Evolutionary conservation across 30 jellyfish, hydroid and myxozoan species (phyloP), one percentile per base, ranked within the genome.

Genomic region (Chrysaora quinquecirrha): DNA sequence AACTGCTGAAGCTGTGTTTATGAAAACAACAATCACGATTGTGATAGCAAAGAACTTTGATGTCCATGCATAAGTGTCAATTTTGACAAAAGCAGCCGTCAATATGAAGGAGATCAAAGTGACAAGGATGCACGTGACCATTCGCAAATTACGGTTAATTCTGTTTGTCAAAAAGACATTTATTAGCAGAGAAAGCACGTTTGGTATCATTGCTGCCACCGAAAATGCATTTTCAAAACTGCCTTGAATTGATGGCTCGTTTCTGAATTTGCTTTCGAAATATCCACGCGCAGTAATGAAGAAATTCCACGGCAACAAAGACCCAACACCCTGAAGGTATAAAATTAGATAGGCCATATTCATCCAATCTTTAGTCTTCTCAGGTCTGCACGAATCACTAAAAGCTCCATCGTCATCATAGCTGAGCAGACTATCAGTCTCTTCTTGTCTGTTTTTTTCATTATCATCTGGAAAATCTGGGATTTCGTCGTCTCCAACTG

Each of bases 291-390:
- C 99, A 25, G 99, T 95, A 47, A 95, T 95, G 76, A 95, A 95
- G 88, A 89, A 95, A 64, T 89, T 95, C 99, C 99, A 95, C 0
- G 99, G 99, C 56, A 95, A 72, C 71, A 95, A 79, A 77, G 95
- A 90, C 34, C 99, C 99, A 25, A 95, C 89, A 48, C 99, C 99
- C 67, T 95, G 97, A 23, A 95, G 87, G 52, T 82, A 82, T 14
- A 95, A 64, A 38, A 95, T 95, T 20, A 88, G 4, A 62, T 95
- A 95, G 84, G 94, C 90, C 77, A 95, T 58, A 50, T 85, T 72
- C 64, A 52, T 56, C 76, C 92, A 43, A 54, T 95, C 99, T 9
- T 58, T 49, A 11, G 93, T 71, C 0, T 32, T 80, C 4, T 20
- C 54, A 47, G 43, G 31, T 33, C 31, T 34, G 30, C 19, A 54